Base-by-base conservation (phyloP, 2,113 vertebrate species). In the Nothobranchius kuhntae region DNA sequence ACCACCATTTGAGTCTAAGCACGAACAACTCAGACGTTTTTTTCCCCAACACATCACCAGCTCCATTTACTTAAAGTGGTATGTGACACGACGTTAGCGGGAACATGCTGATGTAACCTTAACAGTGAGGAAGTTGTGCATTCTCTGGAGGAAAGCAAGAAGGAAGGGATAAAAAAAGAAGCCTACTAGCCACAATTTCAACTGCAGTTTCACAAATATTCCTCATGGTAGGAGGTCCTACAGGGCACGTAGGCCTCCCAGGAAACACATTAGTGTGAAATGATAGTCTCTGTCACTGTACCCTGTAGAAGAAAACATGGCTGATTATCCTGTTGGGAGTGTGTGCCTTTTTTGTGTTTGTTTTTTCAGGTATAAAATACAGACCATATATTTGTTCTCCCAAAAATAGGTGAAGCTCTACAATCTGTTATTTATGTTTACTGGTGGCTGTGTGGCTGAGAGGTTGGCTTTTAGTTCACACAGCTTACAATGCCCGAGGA, bases 361-460 rank as follows among this genome's bases (percentile, higher is more conserved):
- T 85, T 87, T 87, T 68, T 45, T 76, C 72, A 80, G 65, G 54
- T 85, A 72, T 69, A 65, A 74, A 67, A 83, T 79, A 70, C 82
- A 65, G 62, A 67, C 81, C 48, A 67, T 83, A 77, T 73, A 88
- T 89, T 88, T 64, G 75, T 88, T 77, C 88, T 86, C 91, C 88
- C 92, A 81, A 91, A 86, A 75, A 83, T 79, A 90, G 90, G 85
- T 81, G 51, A 36, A 85, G 80, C 73, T 70, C 83, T 57, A 76
- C 80, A 76, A 83, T 86, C 79, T 86, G 86, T 92, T 92, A 93
- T 92, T 92, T 93, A 93, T 93, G 92, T 93, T 94, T 90, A 78
- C 83, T 83, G 89, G 89, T 93, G 92, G 86, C 91, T 82, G 78
- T 88, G 87, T 91, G 87, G 91, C 92, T 92, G 84, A 90, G 89